A percentile compares a stretch with the other conserved stretches of the same genome.
phyloP scores from a whole-genome alignment of 2,888 invertebrate genomes.

The Rutpela maculata region DNA sequence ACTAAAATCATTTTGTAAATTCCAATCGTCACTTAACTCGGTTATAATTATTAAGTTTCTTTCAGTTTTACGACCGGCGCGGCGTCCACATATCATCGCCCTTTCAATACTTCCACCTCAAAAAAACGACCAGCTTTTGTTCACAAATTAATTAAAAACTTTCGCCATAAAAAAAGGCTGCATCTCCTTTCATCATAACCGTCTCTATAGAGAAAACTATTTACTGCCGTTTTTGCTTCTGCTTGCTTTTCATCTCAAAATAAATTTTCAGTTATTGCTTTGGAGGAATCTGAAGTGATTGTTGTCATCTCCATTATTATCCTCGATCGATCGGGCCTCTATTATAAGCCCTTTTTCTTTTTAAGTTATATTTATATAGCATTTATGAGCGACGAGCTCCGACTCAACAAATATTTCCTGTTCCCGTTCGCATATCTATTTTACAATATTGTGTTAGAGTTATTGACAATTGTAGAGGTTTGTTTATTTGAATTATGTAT shows the following conservation, averaged over 20 bases:
- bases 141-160: background rate
- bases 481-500: too few relatives aligned
- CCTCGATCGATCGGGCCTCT: conserved; percentile 6
- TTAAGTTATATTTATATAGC: conserved; percentile 25
- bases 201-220: conserved; percentile 8
- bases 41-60: background rate
- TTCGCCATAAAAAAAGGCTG: background rate
- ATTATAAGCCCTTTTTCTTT: conserved; percentile 7
- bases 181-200: conserved; percentile 4
- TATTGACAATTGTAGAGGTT: too few relatives aligned
- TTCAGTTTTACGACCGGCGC: background rate
- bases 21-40: too few relatives aligned
- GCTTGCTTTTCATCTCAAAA: conserved; percentile 1
- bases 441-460: too few relatives aligned
- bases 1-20: too few relatives aligned
- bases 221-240: conserved; percentile 1
- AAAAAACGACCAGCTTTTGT: conserved; percentile 1
- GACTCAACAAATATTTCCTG: background rate
- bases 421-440: background rate
- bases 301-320: conserved; percentile 37
- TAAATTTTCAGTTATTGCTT: conserved; percentile 3
- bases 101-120: background rate
- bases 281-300: conserved; percentile 12
- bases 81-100: background rate
- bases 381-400: background rate